Evolutionary conservation across 1,140 invertebrate species (phyloP), one percentile per base, ranked within the genome.

Genomic region (Matsumurasca onukii): DNA sequence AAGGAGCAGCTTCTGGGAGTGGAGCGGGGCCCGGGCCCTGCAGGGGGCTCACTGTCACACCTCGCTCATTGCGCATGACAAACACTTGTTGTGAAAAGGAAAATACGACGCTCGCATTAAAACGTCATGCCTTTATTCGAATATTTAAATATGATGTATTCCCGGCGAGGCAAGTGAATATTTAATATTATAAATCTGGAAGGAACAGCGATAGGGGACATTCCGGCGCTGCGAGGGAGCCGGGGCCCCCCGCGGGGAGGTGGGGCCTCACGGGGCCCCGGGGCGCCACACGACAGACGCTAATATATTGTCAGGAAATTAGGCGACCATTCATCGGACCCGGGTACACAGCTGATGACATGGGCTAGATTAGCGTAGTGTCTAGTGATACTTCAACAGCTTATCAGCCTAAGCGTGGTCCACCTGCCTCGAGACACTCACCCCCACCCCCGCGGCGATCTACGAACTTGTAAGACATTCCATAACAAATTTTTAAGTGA

Each of bases 271-370:
- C n/a, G n/a, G n/a, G 9, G 1, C 62, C 22, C 15, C 62, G 62
- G 62, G 61, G 62, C 31, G 62, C 62, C 62, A 25, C 62, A 17
- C 22, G 22, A 5, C 22, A 17, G 55, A 59, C 55, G 25, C 17
- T 31, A 59, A 65, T 65, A 65, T 65, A 65, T 65, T 20, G 39
- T 48, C 31, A 25, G 62, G 62, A 65, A 65, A 65, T 65, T 65
- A 65, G 62, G 31, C 20, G 62, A 39, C 62, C 62, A 65, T 65
- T 65, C 62, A 65, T 65, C 48, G 31, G 17, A 1, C 5, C 17
- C 5, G 17, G 2, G 34, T 24, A 45, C 62, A 39, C 39, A 27
- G 5, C 30, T 24, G 62, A 65, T 31, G 62, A 65, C 62, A 65
- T 22, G 31, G 9, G 31, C 24, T 39, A 3, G 62, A 65, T 65